A percentile compares a stretch with the other conserved stretches of the same genome.
These are phyloP conservation scores for Pipa parva DNA, from an alignment of 2,113 vertebrate genomes.

Conservation along the genomic window DNA sequence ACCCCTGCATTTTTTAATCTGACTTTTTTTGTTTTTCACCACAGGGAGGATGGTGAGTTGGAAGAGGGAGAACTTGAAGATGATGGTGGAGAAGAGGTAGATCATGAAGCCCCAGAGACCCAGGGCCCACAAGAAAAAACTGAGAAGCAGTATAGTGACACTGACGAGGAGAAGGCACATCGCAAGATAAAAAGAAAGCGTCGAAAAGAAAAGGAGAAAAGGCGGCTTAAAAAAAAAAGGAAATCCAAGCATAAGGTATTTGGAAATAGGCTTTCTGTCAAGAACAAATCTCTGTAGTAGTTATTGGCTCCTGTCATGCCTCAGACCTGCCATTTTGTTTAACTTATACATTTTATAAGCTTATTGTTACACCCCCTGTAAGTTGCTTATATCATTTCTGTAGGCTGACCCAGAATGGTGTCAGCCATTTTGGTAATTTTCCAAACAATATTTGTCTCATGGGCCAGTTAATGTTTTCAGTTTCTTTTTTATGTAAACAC, in stretches of 20 bases:
- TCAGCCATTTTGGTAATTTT: too few species aligned
- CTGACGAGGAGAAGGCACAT: slow-evolving; percentile 79
- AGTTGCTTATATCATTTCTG: too few species aligned
- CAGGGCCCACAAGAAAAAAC: slow-evolving; percentile 63
- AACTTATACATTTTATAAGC: too few species aligned
- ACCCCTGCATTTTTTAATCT: slow-evolving; percentile 2
- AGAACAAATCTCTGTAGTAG: too few species aligned
- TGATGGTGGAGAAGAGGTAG: slow-evolving; percentile 74
- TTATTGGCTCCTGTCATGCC: too few species aligned
- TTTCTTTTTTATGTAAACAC: too few species aligned
- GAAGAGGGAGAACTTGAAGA: slow-evolving; percentile 91
- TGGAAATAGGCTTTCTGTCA: too few species aligned
- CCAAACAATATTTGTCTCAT: too few species aligned
- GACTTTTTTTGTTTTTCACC: slow-evolving; percentile 23
- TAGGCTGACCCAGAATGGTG: too few species aligned
- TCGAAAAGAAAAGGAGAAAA: slow-evolving; percentile 83
- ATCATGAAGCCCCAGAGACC: slow-evolving; percentile 46
- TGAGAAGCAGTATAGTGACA: slow-evolving; percentile 76
- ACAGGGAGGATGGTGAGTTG: slow-evolving; percentile 86
- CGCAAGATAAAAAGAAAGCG: slow-evolving; percentile 82
- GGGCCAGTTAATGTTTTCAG: too few species aligned
- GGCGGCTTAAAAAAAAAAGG: slow-evolving; percentile 76
- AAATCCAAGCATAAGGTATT: slow-evolving; percentile 91
- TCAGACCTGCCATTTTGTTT: too few species aligned
- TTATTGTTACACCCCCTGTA: too few species aligned